phyloP scores from a whole-genome alignment of 1,140 invertebrate genomes.

The honey bee (Apis mellifera) region Amel_HAv3.1 CM009932.2:4353501-4354000 shows the following conservation, averaged over 20 bases:
- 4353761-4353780: neutral
- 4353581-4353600: neutral
- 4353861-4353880: no score
- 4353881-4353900: no score
- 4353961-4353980: no score
- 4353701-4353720: neutral
- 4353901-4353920: no score
- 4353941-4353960: no score
- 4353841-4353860: no score
- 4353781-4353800: no score
- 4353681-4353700: neutral
- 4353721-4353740: neutral
- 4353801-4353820: no score
- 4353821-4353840: no score
- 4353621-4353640: neutral
- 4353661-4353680: neutral
- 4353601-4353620: slow-evolving; percentile 11
- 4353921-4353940: no score
- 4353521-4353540: slow-evolving; percentile 25
- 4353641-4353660: neutral
- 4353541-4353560: slow-evolving; percentile 3
- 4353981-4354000: no score
- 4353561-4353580: neutral
- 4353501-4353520: slow-evolving; percentile 39
- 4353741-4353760: neutral